A percentile compares a stretch with the other conserved stretches of the same genome.
Conservation (phyloP, 2,888 invertebrate genomes). For the Onthophagus sagittarius region DNA sequence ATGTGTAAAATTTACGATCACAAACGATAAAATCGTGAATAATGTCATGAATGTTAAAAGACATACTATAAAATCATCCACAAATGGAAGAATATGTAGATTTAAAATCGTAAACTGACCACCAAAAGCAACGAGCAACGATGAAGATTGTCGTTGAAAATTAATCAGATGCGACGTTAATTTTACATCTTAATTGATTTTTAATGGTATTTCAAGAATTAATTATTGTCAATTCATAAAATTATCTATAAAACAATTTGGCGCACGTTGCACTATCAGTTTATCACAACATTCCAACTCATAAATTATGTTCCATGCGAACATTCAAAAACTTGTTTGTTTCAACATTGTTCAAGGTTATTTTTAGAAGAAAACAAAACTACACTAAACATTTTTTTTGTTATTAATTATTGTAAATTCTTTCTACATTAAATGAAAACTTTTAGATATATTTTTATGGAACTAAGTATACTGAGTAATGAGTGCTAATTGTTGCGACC, state of each 20-base stretch:
- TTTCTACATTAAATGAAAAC: neutral
- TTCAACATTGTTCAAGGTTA: neutral
- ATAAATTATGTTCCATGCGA: neutral
- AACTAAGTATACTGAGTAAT: neutral
- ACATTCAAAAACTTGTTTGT: neutral
- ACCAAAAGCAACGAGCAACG: no score
- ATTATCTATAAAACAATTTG: neutral
- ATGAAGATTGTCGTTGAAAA: neutral
- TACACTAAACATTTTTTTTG: neutral
- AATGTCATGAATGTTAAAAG: neutral
- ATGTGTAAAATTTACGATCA: no score
- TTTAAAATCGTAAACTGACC: no score
- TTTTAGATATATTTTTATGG: neutral
- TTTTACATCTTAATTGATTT: neutral
- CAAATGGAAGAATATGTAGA: no score
- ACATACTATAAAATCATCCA: no score
- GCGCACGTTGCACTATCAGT: neutral
- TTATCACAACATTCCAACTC: neutral
- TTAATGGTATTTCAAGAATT: neutral
- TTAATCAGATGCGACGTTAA: neutral
- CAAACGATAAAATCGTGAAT: neutral
- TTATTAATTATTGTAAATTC: no score
- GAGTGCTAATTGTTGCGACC: neutral
- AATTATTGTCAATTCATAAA: neutral
- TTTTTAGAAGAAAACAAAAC: neutral